Base-by-base conservation (phyloP, 2,797 vertebrate species). In the Trachops cirrhosus region DNA sequence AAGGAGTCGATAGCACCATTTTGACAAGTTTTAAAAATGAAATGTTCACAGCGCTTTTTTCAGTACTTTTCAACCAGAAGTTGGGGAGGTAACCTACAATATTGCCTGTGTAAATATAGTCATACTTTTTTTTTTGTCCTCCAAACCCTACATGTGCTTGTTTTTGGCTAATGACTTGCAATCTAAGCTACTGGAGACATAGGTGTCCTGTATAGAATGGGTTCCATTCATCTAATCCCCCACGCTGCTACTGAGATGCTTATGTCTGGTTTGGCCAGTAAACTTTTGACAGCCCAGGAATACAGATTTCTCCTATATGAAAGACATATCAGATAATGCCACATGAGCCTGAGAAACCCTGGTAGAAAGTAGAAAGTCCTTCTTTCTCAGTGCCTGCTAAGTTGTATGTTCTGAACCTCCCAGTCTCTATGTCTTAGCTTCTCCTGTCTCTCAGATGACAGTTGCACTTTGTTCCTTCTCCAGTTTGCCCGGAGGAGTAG, bases 1-100 rank as follows among this genome's bases (percentile, higher is more conserved):
- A 96, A 95, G 92, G 78, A 95, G 80, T 97, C 41, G 67, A 70
- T 96, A 97, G 97, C 97, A 97, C 97, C 97, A 96, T 96, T 94
- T 95, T 92, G 94, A 92, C 74, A 94, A 68, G 32, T 92, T 96
- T 94, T 83, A 86, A 86, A 89, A 96, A 93, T 80, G 78, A 94
- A 94, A 89, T 59, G 68, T 86, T 86, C 50, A 85, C 73, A 92
- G 84, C 44, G 93, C 71, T 46, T 68, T 94, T 90, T 86, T 77
- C 10, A 91, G 44, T 77, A 48, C 80, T 93, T 94, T 89, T 93
- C 57, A 71, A 16, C 44, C 59, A 95, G 59, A 88, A 82, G 16
- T 37, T 93, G 71, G 86, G 77, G 94, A 94, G 34, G 48, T 59
- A 70, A 77, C 59, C 54, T 82, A 24, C 71, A 44, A 46, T 88